A percentile compares a stretch with the other conserved stretches of the same genome.
Conservation (phyloP, 2,113 vertebrate species). For the Ardeotis arabs region DNA sequence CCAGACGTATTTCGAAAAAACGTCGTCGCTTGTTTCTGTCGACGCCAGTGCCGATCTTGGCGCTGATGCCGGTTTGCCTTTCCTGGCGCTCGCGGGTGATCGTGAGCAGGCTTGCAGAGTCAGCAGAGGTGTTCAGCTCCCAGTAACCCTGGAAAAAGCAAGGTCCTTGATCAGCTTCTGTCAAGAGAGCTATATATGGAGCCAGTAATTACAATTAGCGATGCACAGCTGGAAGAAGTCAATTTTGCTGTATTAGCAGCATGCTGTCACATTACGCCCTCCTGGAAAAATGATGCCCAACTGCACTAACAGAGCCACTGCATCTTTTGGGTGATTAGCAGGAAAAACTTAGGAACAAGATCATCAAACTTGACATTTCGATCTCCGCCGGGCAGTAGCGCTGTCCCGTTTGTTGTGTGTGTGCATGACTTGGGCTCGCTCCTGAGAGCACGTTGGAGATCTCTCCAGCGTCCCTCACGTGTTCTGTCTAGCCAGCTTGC, state of each 20-base stretch:
- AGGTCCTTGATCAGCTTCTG: neutral
- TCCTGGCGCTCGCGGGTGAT: neutral
- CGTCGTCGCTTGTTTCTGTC: neutral
- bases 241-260: neutral
- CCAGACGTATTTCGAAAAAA: neutral
- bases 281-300: neutral
- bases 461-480: rapidly evolving
- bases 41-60: neutral
- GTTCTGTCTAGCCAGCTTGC: too few relatives aligned
- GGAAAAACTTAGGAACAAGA: neutral
- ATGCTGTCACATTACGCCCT: neutral
- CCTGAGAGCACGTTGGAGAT: neutral
- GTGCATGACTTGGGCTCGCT: neutral
- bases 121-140: neutral
- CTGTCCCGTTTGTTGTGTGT: neutral
- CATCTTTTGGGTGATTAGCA: neutral
- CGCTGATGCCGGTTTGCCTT: neutral
- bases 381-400: neutral
- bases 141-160: neutral
- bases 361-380: neutral
- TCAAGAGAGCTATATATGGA: neutral
- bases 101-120: neutral
- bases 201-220: neutral
- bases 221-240: neutral
- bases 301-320: neutral